phyloP scores from a whole-genome alignment of 2,888 invertebrate genomes.

The Drosophila trichaetosa region DNA sequence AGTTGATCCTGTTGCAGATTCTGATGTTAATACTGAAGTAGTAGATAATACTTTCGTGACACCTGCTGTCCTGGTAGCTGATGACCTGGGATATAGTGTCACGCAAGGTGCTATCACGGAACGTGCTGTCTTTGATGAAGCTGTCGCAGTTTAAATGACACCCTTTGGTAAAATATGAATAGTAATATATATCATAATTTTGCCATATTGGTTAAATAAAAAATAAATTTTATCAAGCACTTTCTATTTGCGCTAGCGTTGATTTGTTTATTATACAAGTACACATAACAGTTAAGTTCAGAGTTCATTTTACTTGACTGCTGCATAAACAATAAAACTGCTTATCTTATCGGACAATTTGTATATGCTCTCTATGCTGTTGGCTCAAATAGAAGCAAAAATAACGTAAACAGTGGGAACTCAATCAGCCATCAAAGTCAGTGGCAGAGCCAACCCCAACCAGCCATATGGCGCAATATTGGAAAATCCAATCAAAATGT shows the following conservation, averaged over 20 bases:
- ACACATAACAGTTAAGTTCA: not conserved
- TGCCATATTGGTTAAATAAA: slow-evolving; percentile 45
- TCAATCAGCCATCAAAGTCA: slow-evolving; percentile 56
- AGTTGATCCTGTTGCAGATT: not conserved
- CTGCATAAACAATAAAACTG: slow-evolving; percentile 35
- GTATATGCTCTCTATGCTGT: slow-evolving; percentile 18
- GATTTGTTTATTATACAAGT: slow-evolving; percentile 3
- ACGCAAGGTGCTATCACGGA: not conserved
- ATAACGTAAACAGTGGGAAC: slow-evolving; percentile 42
- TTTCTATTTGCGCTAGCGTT: not conserved
- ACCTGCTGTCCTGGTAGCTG: not conserved
- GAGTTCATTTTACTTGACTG: slow-evolving; percentile 7
- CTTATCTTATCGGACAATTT: slow-evolving; percentile 62
- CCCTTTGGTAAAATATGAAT: not conserved
- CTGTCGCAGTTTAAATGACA: slow-evolving; percentile 4
- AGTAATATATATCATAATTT: not conserved
- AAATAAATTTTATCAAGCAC: slow-evolving; percentile 13
- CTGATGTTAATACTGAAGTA: not conserved
- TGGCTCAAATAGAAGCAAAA: slow-evolving; percentile 18
- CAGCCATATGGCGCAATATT: slow-evolving; percentile 77
- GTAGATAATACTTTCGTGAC: not conserved
- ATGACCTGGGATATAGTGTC: not conserved
- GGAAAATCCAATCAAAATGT: slow-evolving; percentile 81
- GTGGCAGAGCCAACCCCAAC: slow-evolving; percentile 30
- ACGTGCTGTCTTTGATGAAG: not conserved